A percentile compares a stretch with the other conserved stretches of the same genome.
phyloP scores from a whole-genome alignment of 2,113 vertebrate genomes.

The Podocnemis expansa region DNA sequence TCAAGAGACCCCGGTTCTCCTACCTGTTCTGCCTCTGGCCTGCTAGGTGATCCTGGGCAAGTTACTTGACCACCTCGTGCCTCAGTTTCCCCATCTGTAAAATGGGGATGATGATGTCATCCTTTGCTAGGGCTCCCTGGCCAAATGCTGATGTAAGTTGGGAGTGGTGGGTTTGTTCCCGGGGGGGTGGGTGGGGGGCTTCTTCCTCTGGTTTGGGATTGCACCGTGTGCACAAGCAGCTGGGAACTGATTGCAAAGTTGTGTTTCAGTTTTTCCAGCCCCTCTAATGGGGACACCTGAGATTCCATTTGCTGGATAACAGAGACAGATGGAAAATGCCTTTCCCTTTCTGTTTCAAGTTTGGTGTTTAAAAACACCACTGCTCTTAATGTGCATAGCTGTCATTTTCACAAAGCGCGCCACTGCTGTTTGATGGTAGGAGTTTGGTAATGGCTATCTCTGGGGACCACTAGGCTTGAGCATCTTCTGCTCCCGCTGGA shows the following conservation, averaged over 20 bases:
- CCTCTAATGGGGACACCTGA: not conserved
- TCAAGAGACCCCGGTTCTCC: not conserved
- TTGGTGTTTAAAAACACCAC: not conserved
- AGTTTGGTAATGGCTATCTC: not conserved
- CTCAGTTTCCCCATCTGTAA: not conserved
- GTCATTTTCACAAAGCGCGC: not conserved
- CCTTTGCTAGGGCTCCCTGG: not conserved
- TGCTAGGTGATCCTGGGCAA: not conserved
- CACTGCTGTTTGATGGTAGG: not conserved
- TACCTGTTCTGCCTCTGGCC: not conserved
- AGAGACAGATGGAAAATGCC: not conserved
- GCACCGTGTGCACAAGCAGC: too few species aligned
- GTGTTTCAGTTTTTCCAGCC: not conserved
- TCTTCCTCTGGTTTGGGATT: not conserved
- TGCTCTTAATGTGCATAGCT: not conserved
- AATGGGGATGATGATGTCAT: not conserved
- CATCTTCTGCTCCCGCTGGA: not conserved
- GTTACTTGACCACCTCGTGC: not conserved
- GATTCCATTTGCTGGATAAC: not conserved
- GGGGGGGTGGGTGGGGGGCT: too few species aligned
- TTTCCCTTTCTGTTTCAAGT: not conserved
- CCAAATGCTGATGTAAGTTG: not conserved
- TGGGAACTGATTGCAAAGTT: not conserved
- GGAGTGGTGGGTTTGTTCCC: not conserved
- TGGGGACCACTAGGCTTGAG: too few species aligned